phyloP scores from a whole-genome alignment of 2,797 vertebrate species.

The Molothrus aeneus region DNA sequence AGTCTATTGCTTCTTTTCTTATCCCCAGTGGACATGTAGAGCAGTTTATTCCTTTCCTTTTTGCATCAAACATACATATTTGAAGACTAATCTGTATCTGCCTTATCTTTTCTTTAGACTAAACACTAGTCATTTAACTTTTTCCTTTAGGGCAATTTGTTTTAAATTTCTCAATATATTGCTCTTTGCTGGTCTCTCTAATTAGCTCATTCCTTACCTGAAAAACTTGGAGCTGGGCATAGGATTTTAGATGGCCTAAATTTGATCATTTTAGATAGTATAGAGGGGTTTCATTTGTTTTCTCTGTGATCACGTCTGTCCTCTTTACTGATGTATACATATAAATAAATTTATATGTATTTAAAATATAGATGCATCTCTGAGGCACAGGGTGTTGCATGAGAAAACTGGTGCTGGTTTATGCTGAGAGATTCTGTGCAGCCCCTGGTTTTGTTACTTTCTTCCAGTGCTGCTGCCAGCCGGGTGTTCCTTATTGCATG shows the following conservation, averaged over 20 bases:
- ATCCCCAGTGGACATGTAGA: not conserved
- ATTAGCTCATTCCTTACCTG: not conserved
- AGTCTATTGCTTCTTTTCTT: not conserved
- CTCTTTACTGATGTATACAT: not conserved
- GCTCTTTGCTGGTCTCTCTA: not conserved
- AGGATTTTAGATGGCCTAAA: not conserved
- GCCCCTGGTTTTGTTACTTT: not conserved
- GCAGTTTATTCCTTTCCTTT: not conserved
- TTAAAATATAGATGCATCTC: not conserved
- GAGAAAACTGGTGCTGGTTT: not conserved
- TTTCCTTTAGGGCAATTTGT: not conserved
- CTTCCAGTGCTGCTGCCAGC: not conserved
- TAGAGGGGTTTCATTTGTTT: not conserved
- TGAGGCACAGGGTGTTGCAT: not conserved
- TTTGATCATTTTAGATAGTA: not conserved
- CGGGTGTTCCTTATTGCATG: not conserved
- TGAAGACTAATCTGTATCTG: not conserved
- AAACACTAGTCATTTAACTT: not conserved
- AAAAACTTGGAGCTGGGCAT: not conserved
- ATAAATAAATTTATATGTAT: not conserved
- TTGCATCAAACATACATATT: not conserved
- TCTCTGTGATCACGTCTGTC: not conserved
- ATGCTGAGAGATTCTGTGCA: not conserved
- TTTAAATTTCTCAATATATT: not conserved
- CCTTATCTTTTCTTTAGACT: not conserved